phyloP scores from a whole-genome alignment of 1,140 invertebrate genomes.

The Tribolium castaneum region DNA sequence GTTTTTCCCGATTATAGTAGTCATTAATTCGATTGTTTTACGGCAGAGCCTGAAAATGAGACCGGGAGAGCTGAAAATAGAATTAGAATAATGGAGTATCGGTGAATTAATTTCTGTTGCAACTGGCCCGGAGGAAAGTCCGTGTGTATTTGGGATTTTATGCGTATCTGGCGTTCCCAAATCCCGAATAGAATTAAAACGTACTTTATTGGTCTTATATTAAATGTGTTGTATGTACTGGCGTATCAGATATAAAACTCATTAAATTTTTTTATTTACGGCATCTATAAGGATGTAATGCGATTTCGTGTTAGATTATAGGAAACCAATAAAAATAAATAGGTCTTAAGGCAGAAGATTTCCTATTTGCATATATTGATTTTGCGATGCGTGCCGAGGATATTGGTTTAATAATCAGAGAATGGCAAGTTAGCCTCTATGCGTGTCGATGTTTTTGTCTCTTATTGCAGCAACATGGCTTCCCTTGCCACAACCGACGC shows the following conservation, averaged over 20 bases:
- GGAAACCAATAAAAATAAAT: slow-evolving; percentile 48
- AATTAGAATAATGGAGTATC: slow-evolving; percentile 33
- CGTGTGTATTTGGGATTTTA: slow-evolving; percentile 32
- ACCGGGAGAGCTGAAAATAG: slow-evolving; percentile 24
- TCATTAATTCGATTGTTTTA: slow-evolving; percentile 27
- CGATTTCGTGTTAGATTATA: slow-evolving; percentile 41
- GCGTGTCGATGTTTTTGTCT: slow-evolving; percentile 33
- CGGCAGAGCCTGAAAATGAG: slow-evolving; percentile 3
- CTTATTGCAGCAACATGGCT: slow-evolving; percentile 20
- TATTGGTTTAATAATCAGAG: slow-evolving; percentile 41
- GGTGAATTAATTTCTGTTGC: slow-evolving; percentile 34
- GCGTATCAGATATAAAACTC: slow-evolving; percentile 20
- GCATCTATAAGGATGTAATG: slow-evolving; percentile 29
- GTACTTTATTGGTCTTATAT: slow-evolving; percentile 24
- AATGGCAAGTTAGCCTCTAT: slow-evolving; percentile 38
- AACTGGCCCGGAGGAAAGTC: slow-evolving; percentile 12
- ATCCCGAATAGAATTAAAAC: slow-evolving; percentile 21
- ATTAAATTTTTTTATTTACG: slow-evolving; percentile 34
- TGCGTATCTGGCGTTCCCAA: slow-evolving; percentile 20
- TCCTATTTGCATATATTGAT: slow-evolving; percentile 48
- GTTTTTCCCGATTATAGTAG: slow-evolving; percentile 1
- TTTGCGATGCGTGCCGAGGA: slow-evolving; percentile 37
- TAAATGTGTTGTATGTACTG: neutral
- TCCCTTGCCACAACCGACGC: neutral
- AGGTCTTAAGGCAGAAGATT: slow-evolving; percentile 49